Base-by-base conservation (phyloP, 2,888 invertebrate genomes). In the Plagodis pulveraria region DNA sequence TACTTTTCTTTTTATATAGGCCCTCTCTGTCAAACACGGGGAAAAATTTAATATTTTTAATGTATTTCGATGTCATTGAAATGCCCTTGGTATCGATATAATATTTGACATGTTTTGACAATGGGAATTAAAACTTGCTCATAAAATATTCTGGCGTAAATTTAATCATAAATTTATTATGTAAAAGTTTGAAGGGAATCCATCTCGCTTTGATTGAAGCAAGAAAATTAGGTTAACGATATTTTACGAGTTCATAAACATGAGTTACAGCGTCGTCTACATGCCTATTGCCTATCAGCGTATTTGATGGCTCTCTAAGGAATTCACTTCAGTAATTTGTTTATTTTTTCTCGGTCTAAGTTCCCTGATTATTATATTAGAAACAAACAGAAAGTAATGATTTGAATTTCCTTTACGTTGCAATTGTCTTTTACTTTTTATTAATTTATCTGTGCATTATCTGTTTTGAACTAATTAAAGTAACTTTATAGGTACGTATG, bases 211-310 rank as follows among this genome's bases (percentile, higher is more conserved):
- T 46, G 60, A 62, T 67, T 61, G 60, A 56, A 57, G 54, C 45
- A 48, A 56, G 52, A 33, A 61, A 61, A 67, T 64, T 64, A 50
- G 56, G 58, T 60, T 62, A 55, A 50, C 51, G 44, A 41, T 64
- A 61, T 64, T 67, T 65, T 58, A 65, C 62, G 58, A 47, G 40
- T 40, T 56, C 42, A 61, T 64, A 61, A 64, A 63, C 55, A 51
- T 45, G 46, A 62, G 45, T 60, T 51, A 65, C 41, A 43, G 42
- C 56, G 32, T 46, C 49, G 47, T 58, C 50, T 50, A 55, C 57
- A 54, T 45, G n/a, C 41, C 50, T 53, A 42, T 35, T 47, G 11
- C 49, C 10, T 7, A 22, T 56, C 50, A 32, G 11, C 35, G 50
- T 58, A 46, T 53, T 61, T 53, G 43, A 56, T 56, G 36, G 11